A percentile compares a stretch with the other conserved stretches of the same genome.
These are phyloP conservation scores for Drosophila yooni DNA, from an alignment of 2,888 invertebrate genomes.

Conservation along the genomic window DNA sequence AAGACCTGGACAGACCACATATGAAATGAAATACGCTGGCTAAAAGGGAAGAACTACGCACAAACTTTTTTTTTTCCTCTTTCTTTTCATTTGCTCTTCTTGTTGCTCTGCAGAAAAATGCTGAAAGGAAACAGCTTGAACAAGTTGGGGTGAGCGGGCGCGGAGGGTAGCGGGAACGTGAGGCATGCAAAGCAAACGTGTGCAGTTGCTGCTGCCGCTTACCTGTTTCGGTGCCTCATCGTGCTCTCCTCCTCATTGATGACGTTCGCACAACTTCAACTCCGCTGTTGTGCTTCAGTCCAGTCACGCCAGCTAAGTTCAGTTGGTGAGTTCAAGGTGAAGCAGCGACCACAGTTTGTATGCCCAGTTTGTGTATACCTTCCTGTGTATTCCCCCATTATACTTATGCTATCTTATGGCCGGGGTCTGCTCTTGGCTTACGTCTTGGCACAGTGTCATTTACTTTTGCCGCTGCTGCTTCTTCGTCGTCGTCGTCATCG, in stretches of 20 bases:
- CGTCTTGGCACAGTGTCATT: conserved; percentile 58
- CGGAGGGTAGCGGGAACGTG: not conserved
- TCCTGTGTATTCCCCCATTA: conserved; percentile 17
- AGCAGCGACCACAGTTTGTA: conserved; percentile 55
- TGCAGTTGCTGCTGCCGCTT: conserved; percentile 31
- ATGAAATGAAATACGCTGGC: conserved; percentile 15
- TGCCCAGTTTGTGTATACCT: conserved; percentile 18
- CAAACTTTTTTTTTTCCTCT: conserved; percentile 51
- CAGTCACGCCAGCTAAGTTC: conserved; percentile 67
- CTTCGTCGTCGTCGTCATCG: conserved; percentile 25
- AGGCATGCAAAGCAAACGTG: conserved; percentile 29
- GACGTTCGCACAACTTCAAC: conserved; percentile 26
- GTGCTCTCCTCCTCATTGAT: conserved; percentile 4
- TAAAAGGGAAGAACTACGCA: conserved; percentile 67
- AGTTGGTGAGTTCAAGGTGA: conserved; percentile 79
- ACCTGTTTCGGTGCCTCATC: conserved; percentile 32
- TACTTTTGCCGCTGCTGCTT: conserved; percentile 23
- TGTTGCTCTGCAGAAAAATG: conserved; percentile 45
- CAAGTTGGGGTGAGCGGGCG: not conserved
- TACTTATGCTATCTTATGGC: conserved; percentile 2
- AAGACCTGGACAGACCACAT: conserved; percentile 37
- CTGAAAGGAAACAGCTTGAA: conserved; percentile 55
- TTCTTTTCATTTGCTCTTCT: not conserved
- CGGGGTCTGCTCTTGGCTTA: conserved; percentile 20
- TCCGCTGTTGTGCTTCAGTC: conserved; percentile 34